Evolutionary conservation across 1,140 invertebrate genomes (phyloP).

Genomic region (fruit fly (Drosophila melanogaster)): DNA sequence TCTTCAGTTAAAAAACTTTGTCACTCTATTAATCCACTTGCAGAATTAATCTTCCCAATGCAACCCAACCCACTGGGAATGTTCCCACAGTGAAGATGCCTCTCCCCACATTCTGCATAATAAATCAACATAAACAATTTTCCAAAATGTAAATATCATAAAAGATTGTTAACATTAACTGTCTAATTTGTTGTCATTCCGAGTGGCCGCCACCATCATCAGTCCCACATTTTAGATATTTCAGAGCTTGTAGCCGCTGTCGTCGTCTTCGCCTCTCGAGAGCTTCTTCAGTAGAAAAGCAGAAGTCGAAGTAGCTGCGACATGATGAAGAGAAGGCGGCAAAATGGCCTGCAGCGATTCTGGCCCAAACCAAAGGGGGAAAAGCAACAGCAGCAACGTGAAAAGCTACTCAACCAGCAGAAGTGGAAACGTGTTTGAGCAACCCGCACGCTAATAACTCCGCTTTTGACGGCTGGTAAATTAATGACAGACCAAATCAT

Average conservation of each 20-base stretch:
- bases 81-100: constrained; percentile 10
- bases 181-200: constrained; percentile 82
- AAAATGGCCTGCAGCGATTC: constrained; percentile 63
- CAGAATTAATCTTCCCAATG: constrained; percentile 16
- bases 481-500: constrained; percentile 79
- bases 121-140: constrained; percentile 67
- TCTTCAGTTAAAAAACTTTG: background rate
- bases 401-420: constrained; percentile 45
- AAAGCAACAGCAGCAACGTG: constrained; percentile 31
- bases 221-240: constrained; percentile 35
- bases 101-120: constrained; percentile 20
- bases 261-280: constrained; percentile 45
- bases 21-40: background rate
- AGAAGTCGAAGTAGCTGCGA: constrained; percentile 11
- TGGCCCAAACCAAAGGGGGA: constrained; percentile 27
- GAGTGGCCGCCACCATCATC: constrained; percentile 38
- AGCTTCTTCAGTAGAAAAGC: constrained; percentile 66
- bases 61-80: background rate
- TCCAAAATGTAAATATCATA: constrained; percentile 80
- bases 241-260: constrained; percentile 22
- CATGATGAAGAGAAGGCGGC: constrained; percentile 47
- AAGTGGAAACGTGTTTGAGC: constrained; percentile 69
- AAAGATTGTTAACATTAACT: constrained; percentile 81
- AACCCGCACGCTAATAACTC: constrained; percentile 78
- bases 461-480: constrained; percentile 70